A percentile compares a stretch with the other conserved stretches of the same genome.
These are phyloP conservation scores for Apis cerana DNA, from an alignment of 1,140 invertebrate species.

Conservation along the genomic window DNA sequence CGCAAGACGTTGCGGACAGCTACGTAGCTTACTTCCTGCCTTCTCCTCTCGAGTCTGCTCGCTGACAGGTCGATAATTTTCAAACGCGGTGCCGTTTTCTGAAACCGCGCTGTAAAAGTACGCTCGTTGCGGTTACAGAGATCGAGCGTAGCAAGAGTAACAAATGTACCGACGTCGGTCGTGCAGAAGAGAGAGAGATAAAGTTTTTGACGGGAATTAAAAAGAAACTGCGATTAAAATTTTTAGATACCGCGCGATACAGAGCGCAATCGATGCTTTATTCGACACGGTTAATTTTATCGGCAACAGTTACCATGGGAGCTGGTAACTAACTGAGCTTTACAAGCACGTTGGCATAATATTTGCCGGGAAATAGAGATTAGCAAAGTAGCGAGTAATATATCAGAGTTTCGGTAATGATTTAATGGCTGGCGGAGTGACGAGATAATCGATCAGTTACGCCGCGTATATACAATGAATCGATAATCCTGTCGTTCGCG, in stretches of 20 bases:
- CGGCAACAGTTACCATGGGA: too few species aligned
- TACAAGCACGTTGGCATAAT: neutral
- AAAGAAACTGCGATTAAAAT: too few species aligned
- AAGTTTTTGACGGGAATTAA: too few species aligned
- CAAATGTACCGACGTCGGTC: too few species aligned
- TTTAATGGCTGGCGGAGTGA: neutral
- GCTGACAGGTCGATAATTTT: slow-evolving; percentile 10
- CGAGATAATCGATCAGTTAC: slow-evolving; percentile 11
- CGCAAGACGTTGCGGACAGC: neutral
- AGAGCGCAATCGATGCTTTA: neutral
- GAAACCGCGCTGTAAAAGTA: neutral
- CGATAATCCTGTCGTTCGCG: neutral
- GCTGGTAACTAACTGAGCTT: neutral
- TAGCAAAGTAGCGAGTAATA: slow-evolving; percentile 15
- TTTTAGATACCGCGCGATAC: too few species aligned
- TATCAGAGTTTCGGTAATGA: slow-evolving; percentile 13
- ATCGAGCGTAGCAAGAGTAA: neutral
- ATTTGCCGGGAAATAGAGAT: neutral
- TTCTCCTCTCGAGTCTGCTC: neutral
- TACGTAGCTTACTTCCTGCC: neutral
- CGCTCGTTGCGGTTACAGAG: neutral
- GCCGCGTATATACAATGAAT: neutral
- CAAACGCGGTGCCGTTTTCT: neutral
- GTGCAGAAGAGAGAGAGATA: too few species aligned
- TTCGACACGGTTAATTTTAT: neutral